phyloP scores from a whole-genome alignment of 2,888 invertebrate species.

The Polydesmus complanatus region DNA sequence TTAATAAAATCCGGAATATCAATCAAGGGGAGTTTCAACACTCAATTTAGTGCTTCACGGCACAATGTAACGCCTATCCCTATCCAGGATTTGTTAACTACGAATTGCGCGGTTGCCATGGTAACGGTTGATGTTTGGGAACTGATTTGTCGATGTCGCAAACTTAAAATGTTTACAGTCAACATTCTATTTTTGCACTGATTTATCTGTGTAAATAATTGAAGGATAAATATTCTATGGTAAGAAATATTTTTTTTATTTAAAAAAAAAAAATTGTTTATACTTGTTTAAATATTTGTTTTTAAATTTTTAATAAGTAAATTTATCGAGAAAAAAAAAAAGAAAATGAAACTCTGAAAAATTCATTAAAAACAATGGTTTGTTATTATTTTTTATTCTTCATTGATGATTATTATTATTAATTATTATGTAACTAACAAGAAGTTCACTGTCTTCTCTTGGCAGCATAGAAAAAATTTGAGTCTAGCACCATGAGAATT shows the following conservation, averaged over 20 bases:
- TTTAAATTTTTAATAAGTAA: too few species aligned
- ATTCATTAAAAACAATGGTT: too few species aligned
- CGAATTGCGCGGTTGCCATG: neutral
- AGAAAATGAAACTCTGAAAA: too few species aligned
- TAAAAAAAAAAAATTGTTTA: neutral
- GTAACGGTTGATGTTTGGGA: neutral
- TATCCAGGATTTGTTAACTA: too few species aligned
- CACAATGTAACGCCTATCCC: too few species aligned
- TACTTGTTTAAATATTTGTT: neutral
- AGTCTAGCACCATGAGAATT: constrained; percentile 16
- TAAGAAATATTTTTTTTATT: neutral
- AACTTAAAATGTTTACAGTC: neutral
- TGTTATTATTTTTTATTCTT: neutral
- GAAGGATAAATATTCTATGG: neutral
- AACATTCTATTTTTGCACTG: neutral
- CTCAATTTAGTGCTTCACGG: too few species aligned
- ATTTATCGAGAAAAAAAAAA: too few species aligned
- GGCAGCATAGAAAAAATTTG: constrained; percentile 7
- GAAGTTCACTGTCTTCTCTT: constrained; percentile 9
- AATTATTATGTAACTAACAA: neutral
- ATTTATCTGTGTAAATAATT: too few species aligned
- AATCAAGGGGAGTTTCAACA: too few species aligned
- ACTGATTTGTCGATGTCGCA: neutral
- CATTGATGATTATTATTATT: neutral
- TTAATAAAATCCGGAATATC: too few species aligned